Conservation (phyloP, 92 coral and sea anemone species). For the Palythoa heliodiscus region DNA sequence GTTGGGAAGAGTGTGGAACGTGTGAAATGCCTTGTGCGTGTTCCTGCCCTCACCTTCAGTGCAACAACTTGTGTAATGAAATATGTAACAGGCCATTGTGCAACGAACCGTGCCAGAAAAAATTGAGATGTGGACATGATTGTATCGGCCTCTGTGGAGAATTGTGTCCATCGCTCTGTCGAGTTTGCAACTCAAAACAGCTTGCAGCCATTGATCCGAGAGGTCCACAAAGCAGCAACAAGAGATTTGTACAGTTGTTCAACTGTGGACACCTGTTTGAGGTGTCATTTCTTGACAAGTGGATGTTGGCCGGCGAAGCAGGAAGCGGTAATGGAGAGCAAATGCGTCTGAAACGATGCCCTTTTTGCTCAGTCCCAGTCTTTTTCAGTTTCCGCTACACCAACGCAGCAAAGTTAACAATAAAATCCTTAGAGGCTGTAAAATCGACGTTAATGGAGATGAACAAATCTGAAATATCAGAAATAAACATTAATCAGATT, state of each 20-base stretch:
- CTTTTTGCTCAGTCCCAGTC: slow-evolving; percentile 17
- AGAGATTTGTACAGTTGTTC: slow-evolving; percentile 61
- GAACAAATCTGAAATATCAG: background rate
- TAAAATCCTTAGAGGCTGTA: background rate
- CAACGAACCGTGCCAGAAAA: slow-evolving; percentile 52
- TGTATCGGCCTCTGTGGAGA: slow-evolving; percentile 84
- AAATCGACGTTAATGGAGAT: background rate
- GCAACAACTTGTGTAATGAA: slow-evolving; percentile 65
- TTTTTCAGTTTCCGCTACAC: slow-evolving; percentile 20
- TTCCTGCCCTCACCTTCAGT: slow-evolving; percentile 63
- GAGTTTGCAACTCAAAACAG: slow-evolving; percentile 54
- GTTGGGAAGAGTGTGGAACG: slow-evolving; percentile 52
- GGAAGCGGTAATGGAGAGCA: background rate
- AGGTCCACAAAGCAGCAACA: slow-evolving; percentile 23
- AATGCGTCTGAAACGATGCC: background rate
- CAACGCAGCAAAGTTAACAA: background rate
- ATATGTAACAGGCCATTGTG: slow-evolving; percentile 55
- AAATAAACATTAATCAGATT: background rate
- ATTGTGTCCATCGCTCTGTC: slow-evolving; percentile 67
- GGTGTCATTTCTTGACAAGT: slow-evolving; percentile 64
- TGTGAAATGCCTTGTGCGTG: slow-evolving; percentile 53
- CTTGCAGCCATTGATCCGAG: slow-evolving; percentile 53
- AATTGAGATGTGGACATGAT: slow-evolving; percentile 64
- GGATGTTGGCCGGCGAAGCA: slow-evolving; percentile 53
- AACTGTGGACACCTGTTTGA: slow-evolving; percentile 72